Percentiles rank a stretch among this genome's conserved stretches.
Evolutionary conservation across 2,888 invertebrate genomes (phyloP).

Genomic region (Tachina grossa): DNA sequence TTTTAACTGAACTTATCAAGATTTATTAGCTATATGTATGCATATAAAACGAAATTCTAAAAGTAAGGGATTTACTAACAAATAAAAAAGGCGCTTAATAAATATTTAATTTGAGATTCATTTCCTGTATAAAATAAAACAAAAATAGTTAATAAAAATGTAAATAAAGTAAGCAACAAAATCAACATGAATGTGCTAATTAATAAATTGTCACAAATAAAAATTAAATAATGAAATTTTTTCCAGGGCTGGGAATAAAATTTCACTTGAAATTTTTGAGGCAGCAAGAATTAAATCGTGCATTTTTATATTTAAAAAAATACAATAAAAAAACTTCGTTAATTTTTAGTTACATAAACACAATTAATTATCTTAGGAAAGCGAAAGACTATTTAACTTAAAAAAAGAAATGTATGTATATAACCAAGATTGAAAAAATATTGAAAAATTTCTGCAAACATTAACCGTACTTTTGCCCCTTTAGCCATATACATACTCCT

Average conservation of each 20-base stretch:
- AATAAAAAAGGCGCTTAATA: conserved; percentile 11
- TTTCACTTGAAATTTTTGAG: conserved; percentile 59
- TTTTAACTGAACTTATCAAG: neutral
- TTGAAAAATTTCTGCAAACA: neutral
- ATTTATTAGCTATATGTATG: neutral
- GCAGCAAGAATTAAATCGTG: neutral
- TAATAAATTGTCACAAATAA: conserved; percentile 52
- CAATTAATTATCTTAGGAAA: conserved; percentile 72
- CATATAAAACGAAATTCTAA: conserved; percentile 14
- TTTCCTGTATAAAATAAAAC: conserved; percentile 12
- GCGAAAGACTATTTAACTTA: conserved; percentile 73
- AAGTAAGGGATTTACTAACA: neutral
- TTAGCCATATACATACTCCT: neutral
- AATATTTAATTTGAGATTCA: conserved; percentile 31
- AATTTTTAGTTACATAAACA: conserved; percentile 33
- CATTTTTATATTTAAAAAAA: conserved; percentile 35
- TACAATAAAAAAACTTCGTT: conserved; percentile 33
- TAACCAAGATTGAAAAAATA: conserved; percentile 34
- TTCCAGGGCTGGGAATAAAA: conserved; percentile 67
- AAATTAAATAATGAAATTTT: conserved; percentile 46
- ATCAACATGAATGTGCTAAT: neutral
- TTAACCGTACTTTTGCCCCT: neutral
- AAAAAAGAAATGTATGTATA: conserved; percentile 48
- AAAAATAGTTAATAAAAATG: conserved; percentile 34
- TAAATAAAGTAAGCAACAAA: conserved; percentile 40